phyloP scores from a whole-genome alignment of 2,113 vertebrate species.

The Colinus virginianus region DNA sequence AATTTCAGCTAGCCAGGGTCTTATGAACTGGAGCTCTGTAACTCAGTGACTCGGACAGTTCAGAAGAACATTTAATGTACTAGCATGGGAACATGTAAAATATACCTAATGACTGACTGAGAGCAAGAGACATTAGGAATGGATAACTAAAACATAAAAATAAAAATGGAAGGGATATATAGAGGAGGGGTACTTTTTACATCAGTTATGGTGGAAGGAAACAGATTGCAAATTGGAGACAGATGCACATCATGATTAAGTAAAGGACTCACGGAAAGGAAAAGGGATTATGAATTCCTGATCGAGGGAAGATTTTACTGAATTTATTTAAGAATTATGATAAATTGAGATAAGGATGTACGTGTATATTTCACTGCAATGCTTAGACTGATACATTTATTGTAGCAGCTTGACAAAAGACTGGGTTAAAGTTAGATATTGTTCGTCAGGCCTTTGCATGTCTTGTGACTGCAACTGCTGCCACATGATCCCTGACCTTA shows the following conservation, averaged over 20 bases:
- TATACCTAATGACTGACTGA: background rate
- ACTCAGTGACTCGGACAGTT: background rate
- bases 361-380: background rate
- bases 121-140: background rate
- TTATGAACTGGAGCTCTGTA: background rate
- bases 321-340: conserved; percentile 15
- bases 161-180: background rate
- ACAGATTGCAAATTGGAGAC: conserved; percentile 35
- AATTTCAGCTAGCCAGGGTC: background rate
- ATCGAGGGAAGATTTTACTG: background rate
- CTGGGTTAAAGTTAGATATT: background rate
- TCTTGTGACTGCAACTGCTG: background rate
- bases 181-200: background rate
- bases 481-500: background rate
- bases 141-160: background rate
- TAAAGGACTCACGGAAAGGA: conserved; percentile 22
- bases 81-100: background rate
- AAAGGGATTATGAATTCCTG: conserved; percentile 24
- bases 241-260: conserved; percentile 7
- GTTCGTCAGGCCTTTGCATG: background rate
- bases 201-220: background rate
- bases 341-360: background rate
- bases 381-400: background rate
- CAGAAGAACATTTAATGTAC: background rate
- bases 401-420: background rate